Evolutionary conservation across 2,113 vertebrate genomes (phyloP).

Genomic region (Myrmecobius fasciatus): DNA sequence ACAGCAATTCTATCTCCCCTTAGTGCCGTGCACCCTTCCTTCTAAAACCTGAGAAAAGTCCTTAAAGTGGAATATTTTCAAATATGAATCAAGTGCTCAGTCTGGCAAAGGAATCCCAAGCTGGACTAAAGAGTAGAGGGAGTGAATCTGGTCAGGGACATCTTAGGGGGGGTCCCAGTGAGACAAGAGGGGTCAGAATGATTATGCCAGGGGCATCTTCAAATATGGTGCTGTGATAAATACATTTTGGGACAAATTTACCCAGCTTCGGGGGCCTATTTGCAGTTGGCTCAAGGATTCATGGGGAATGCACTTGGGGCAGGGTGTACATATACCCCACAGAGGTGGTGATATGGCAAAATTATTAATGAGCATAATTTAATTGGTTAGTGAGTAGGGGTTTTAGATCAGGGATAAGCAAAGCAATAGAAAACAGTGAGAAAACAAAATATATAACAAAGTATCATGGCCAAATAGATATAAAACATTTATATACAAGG

Average conservation of each 20-base stretch:
- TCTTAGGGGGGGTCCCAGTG: background rate
- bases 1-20: background rate
- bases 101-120: background rate
- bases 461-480: background rate
- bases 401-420: background rate
- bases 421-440: background rate
- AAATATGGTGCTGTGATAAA: background rate
- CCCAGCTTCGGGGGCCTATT: too few relatives aligned
- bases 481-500: background rate
- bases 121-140: background rate
- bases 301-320: background rate
- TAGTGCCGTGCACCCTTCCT: background rate
- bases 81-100: background rate
- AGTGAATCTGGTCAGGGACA: background rate
- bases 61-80: background rate
- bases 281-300: background rate
- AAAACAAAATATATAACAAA: background rate
- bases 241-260: background rate
- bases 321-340: background rate
- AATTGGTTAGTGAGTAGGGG: background rate
- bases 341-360: background rate
- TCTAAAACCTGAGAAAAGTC: background rate
- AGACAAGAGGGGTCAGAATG: background rate
- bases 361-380: background rate
- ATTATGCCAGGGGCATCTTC: background rate